A percentile compares a stretch with the other conserved stretches of the same genome.
Evolutionary conservation across 2,888 invertebrate genomes (phyloP).

Genomic region (Pristionchus fissidentatus): DNA sequence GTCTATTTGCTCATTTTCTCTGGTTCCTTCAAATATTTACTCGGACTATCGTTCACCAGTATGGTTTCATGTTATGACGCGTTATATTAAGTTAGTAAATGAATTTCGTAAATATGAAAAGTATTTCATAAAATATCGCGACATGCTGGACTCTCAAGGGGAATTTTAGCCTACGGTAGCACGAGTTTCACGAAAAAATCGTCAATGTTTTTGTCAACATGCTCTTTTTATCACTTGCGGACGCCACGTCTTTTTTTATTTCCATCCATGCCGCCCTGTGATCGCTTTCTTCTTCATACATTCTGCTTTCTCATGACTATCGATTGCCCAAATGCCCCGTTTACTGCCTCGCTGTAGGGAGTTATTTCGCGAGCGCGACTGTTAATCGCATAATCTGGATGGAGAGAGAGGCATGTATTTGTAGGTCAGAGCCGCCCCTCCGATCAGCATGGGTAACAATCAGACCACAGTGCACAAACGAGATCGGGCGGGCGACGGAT

Average conservation of each 20-base stretch:
- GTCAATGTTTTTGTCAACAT: conserved; percentile 8
- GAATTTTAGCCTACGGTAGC: too few species aligned
- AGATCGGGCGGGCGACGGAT: conserved; percentile 67
- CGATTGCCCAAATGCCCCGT: not conserved
- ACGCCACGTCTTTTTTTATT: not conserved
- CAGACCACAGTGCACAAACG: conserved; percentile 72
- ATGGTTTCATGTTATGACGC: too few species aligned
- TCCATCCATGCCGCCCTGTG: not conserved
- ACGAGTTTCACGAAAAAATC: conserved; percentile 31
- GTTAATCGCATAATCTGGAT: conserved; percentile 40
- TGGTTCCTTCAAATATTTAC: too few species aligned
- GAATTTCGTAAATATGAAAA: too few species aligned
- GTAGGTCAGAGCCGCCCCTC: conserved; percentile 38
- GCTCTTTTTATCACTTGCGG: not conserved
- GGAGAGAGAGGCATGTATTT: not conserved
- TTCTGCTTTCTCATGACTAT: not conserved
- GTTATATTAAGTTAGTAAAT: too few species aligned
- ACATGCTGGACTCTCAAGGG: too few species aligned
- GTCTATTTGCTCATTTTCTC: too few species aligned
- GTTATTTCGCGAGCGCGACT: conserved; percentile 3
- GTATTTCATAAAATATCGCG: too few species aligned
- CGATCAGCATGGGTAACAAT: conserved; percentile 71
- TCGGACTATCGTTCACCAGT: too few species aligned
- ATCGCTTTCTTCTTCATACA: not conserved
- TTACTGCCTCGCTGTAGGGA: not conserved